These are phyloP conservation scores for Musca vetustissima DNA, from an alignment of 1,140 invertebrate species.

Conservation along the genomic window DNA sequence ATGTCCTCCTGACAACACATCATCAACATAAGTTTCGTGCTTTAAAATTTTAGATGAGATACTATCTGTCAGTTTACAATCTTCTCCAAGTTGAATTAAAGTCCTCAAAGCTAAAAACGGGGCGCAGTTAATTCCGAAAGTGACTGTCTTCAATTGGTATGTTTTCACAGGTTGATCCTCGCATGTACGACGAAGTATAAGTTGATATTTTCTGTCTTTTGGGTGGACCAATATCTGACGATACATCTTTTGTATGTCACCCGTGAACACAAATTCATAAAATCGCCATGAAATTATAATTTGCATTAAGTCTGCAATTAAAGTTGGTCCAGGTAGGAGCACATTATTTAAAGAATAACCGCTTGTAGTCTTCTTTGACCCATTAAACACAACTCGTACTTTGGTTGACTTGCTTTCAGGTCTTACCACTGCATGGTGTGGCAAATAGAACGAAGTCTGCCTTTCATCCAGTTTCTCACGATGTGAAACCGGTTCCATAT, in stretches of 20 bases:
- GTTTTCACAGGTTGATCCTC: background rate
- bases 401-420: constrained; percentile 4
- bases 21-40: constrained; percentile 8
- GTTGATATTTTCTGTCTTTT: background rate
- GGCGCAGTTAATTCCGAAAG: constrained; percentile 8
- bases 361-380: background rate
- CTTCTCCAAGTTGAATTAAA: constrained; percentile 3
- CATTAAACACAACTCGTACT: constrained; percentile 19
- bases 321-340: background rate
- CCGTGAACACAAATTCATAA: constrained; percentile 12
- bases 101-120: constrained; percentile 10
- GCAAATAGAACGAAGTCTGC: background rate
- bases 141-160: constrained; percentile 7
- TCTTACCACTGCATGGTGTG: background rate
- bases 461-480: background rate
- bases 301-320: background rate
- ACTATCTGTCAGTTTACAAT: background rate
- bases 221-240: constrained; percentile 13
- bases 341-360: constrained; percentile 5
- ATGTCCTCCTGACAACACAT: constrained; percentile 4
- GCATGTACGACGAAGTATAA: background rate
- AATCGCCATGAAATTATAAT: constrained; percentile 4
- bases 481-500: constrained; percentile 1
- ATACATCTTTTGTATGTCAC: constrained; percentile 23
- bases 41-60: background rate